Evolutionary conservation across 2,797 vertebrate genomes (phyloP).

Genomic region (Sebastes itinus): DNA sequence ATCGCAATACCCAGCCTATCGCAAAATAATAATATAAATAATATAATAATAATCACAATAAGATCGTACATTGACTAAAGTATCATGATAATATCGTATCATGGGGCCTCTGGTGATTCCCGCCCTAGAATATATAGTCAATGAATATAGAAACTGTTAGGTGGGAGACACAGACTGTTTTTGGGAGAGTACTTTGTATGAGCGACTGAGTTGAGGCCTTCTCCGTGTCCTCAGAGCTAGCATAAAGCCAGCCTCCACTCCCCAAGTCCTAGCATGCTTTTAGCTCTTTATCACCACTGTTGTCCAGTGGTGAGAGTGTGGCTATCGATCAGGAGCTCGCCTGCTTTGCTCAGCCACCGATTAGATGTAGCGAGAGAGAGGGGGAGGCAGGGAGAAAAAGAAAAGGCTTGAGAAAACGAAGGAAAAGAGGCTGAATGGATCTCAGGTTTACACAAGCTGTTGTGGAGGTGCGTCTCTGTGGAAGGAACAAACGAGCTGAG

Average conservation of each 20-base stretch:
- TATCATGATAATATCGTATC: too few relatives aligned
- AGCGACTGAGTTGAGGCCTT: constrained; percentile 12
- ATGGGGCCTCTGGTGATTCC: too few relatives aligned
- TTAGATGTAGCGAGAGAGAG: constrained; percentile 43
- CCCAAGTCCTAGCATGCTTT: constrained; percentile 49
- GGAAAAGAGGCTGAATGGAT: constrained; percentile 52
- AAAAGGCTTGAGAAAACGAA: constrained; percentile 31
- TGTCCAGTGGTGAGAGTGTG: constrained; percentile 61
- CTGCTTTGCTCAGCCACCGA: constrained; percentile 60
- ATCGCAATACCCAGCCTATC: too few relatives aligned
- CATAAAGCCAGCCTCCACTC: constrained; percentile 32
- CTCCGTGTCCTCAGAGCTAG: constrained; percentile 5
- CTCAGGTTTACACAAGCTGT: constrained; percentile 74
- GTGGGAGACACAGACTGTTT: not conserved
- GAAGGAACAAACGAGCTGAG: constrained; percentile 77
- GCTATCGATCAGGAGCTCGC: constrained; percentile 71
- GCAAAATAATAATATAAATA: too few relatives aligned
- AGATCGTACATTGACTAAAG: too few relatives aligned
- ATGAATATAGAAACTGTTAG: not conserved
- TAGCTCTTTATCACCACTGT: constrained; percentile 73
- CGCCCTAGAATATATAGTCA: not conserved
- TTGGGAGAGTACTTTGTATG: not conserved
- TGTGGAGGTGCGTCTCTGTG: constrained; percentile 63
- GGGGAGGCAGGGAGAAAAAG: not conserved
- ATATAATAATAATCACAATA: too few relatives aligned